Evolutionary conservation across 53 echinoderm and acorn worm genomes (phyloP).

Genomic region (Luidia sarsii): DNA sequence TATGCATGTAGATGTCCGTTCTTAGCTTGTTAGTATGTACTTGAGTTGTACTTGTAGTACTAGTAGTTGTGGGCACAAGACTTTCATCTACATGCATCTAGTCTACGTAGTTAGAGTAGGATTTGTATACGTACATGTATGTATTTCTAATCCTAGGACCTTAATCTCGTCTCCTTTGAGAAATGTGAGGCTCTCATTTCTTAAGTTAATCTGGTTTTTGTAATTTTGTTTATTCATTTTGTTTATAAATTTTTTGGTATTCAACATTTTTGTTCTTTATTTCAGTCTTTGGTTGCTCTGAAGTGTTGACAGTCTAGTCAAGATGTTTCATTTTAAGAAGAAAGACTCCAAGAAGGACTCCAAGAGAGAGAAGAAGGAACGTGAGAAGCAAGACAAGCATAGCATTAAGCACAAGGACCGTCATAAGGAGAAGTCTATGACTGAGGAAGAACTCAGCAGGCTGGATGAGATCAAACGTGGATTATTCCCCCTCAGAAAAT

Average conservation of each 20-base stretch:
- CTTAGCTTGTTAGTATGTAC: too few relatives aligned
- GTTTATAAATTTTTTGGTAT: neutral
- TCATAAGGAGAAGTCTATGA: conserved; percentile 67
- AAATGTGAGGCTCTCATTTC: too few relatives aligned
- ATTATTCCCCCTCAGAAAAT: conserved; percentile 61
- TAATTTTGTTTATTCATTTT: neutral
- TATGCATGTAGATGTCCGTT: too few relatives aligned
- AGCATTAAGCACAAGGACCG: conserved; percentile 63
- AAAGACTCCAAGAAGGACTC: conserved; percentile 57
- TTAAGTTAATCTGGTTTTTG: neutral
- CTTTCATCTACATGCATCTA: too few relatives aligned
- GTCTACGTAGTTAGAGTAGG: too few relatives aligned
- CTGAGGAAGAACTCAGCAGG: conserved; percentile 75
- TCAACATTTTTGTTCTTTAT: neutral
- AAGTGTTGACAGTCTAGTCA: neutral
- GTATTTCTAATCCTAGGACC: too few relatives aligned
- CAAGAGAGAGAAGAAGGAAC: conserved; percentile 49
- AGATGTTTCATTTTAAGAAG: conserved; percentile 78
- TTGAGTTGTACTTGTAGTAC: too few relatives aligned
- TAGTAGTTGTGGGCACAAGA: too few relatives aligned
- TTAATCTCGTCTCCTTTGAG: too few relatives aligned
- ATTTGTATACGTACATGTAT: too few relatives aligned
- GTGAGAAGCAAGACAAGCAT: conserved; percentile 60
- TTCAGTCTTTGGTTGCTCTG: neutral
- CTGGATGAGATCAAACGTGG: conserved; percentile 81